Evolutionary conservation across 2,888 invertebrate species (phyloP).

Genomic region (Dexiosoma caninum): DNA sequence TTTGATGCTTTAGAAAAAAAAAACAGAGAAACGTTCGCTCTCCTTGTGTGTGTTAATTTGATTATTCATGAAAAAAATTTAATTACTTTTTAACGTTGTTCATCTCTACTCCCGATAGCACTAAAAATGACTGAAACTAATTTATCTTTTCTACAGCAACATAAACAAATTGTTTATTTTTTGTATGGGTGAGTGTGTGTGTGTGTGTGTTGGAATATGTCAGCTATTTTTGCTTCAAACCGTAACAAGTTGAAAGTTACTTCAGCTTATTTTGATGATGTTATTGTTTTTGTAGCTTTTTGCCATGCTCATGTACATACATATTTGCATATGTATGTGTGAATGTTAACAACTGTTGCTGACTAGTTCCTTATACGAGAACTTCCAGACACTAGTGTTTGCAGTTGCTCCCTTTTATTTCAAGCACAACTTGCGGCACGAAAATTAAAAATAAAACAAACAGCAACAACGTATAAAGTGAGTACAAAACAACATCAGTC

Average conservation of each 20-base stretch:
- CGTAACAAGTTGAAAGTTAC: not conserved
- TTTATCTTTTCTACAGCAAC: too few relatives aligned
- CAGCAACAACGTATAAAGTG: too few relatives aligned
- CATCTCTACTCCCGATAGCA: too few relatives aligned
- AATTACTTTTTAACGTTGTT: too few relatives aligned
- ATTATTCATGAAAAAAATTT: too few relatives aligned
- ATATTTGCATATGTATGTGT: too few relatives aligned
- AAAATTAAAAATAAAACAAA: not conserved
- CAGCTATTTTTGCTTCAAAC: not conserved
- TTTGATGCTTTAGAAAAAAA: too few relatives aligned
- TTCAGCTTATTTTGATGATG: not conserved
- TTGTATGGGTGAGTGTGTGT: not conserved
- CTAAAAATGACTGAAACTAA: not conserved
- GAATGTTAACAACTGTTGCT: slow-evolving; percentile 56
- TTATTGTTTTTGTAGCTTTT: not conserved
- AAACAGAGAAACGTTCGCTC: too few relatives aligned
- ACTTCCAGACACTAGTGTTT: not conserved
- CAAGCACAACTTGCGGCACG: not conserved
- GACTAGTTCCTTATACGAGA: slow-evolving; percentile 21
- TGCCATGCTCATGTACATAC: too few relatives aligned
- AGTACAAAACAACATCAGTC: slow-evolving; percentile 21
- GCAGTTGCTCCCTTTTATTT: not conserved
- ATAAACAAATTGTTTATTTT: not conserved
- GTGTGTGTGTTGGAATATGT: not conserved
- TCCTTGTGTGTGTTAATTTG: too few relatives aligned